phyloP scores from a whole-genome alignment of 2,888 invertebrate genomes.

The Clistopyga incitator region DNA sequence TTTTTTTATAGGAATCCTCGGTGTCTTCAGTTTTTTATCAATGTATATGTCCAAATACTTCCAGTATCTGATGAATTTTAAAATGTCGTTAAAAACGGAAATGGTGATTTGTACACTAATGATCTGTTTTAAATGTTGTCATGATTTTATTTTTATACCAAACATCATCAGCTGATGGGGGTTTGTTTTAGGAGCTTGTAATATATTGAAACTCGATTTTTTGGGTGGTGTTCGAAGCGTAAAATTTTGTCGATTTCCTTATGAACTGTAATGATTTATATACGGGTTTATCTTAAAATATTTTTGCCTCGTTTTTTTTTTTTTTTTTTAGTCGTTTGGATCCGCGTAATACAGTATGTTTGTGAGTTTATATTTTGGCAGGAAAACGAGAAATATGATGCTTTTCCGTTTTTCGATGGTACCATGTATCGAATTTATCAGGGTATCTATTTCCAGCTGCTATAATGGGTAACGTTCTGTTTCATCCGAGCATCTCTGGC shows the following conservation, averaged over 20 bases:
- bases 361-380: background rate
- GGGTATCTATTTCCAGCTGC: conserved; percentile 25
- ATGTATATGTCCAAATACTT: no score
- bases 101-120: no score
- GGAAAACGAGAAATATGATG: conserved; percentile 23
- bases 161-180: no score
- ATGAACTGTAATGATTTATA: background rate
- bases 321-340: background rate
- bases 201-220: no score
- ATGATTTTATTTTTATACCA: no score
- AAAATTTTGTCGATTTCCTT: background rate
- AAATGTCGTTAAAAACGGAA: no score
- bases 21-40: no score
- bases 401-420: background rate
- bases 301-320: background rate
- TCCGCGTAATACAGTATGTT: background rate
- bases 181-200: no score
- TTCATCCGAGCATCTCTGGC: background rate
- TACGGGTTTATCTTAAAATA: background rate
- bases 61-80: no score
- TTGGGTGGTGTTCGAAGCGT: background rate
- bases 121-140: no score
- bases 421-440: conserved; percentile 34
- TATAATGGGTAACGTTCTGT: conserved; percentile 13
- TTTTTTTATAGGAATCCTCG: background rate